Base-by-base conservation (phyloP, 2,888 invertebrate species). In the Pristionchus mayeri region DNA sequence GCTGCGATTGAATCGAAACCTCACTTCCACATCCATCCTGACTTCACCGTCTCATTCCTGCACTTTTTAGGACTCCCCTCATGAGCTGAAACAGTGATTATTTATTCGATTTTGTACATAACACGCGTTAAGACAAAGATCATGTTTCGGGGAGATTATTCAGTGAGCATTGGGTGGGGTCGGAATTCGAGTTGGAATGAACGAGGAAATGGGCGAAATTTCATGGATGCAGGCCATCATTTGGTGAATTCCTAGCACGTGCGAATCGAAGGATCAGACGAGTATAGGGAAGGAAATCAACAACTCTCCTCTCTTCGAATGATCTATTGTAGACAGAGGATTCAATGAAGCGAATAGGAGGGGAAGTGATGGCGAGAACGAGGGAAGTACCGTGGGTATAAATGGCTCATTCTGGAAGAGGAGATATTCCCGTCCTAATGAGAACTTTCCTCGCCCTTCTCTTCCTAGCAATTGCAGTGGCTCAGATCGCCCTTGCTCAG, bases 161-260 rank as follows among this genome's bases (percentile, higher is more conserved):
- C n/a, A n/a, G n/a, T n/a, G n/a, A n/a, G n/a, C n/a, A n/a, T n/a
- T n/a, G n/a, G n/a, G n/a, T n/a, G n/a, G n/a, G 63, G 63, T 63
- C 63, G 63, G n/a, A n/a, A n/a, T n/a, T 63, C 18, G 63, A 44
- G 63, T 63, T 63, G 63, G 63, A n/a, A 34, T 63, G 63, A 63
- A 63, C 18, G 16, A 30, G 13, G 30, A 30, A 63, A n/a, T n/a
- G n/a, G n/a, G n/a, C n/a, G n/a, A n/a, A n/a, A n/a, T n/a, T n/a
- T n/a, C n/a, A n/a, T n/a, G n/a, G n/a, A n/a, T n/a, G n/a, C n/a
- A n/a, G n/a, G n/a, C n/a, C 63, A 34, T 63, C 34, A 34, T 63
- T 60, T 63, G 63, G 63, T 63, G 63, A 16, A 18, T 34, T 34
- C 4, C 18, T 11, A 30, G 34, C 16, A 16, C 18, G 30, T 34